Evolutionary conservation across 2,797 vertebrate species (phyloP), one percentile per base, ranked within the genome.

Genomic region (Pseudomugil gertrudae): DNA sequence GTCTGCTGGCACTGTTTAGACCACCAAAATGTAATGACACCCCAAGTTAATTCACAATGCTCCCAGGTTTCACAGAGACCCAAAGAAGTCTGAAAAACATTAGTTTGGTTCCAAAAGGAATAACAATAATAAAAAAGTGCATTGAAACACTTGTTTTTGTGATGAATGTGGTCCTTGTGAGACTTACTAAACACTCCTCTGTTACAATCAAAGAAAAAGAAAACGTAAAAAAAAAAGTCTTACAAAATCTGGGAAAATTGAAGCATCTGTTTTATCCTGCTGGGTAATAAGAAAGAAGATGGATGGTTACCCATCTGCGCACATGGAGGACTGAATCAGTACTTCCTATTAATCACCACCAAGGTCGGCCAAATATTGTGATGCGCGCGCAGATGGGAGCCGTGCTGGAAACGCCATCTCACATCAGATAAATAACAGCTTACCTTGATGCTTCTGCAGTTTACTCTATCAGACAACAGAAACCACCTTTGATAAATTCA

Each of bases 341-440:
- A 45, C 69, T 63, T 71, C 69, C 74, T 63, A 92, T 93, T 77
- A 84, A 82, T 93, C 90, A 86, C 32, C 33, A 23, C 64, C 83
- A 84, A 91, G 86, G 86, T 83, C 80, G 50, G 55, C 58, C 76
- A 68, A 72, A 72, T 80, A 83, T 74, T 68, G 5, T 26, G 7
- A 59, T 30, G 75, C 59, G 50, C 35, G 14, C 35, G 33, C 55
- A 33, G 59, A 54, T 63, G 72, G 77, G 27, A 69, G 66, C 69
- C 8, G 66, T 80, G 80, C 23, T 38, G 78, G 64, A 63, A 74
- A 62, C 17, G 64, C 60, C 57, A 7, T 50, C 58, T 63, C 54
- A 57, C 14, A 73, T 66, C 61, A 76, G 83, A 90, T 83, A 73
- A 79, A 84, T 87, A 70, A 66, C 75, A 76, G 51, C 58, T 85